Evolutionary conservation across 2,797 vertebrate species (phyloP).

Genomic region (Eupleurogrammus muticus): DNA sequence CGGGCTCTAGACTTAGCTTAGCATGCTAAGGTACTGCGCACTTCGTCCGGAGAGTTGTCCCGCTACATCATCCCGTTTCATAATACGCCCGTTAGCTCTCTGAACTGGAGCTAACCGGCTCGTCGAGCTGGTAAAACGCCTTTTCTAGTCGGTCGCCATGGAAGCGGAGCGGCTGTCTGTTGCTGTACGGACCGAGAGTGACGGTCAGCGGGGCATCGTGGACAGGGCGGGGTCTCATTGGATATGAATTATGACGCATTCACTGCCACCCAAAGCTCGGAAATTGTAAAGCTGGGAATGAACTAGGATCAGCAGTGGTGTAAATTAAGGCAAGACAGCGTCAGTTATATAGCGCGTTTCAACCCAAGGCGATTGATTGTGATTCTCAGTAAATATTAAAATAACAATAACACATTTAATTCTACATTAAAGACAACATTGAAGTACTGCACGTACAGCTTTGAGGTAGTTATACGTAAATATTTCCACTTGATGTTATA

Average conservation of each 20-base stretch:
- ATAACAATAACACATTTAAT: too few species aligned
- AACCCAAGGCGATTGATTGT: too few species aligned
- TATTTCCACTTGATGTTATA: too few species aligned
- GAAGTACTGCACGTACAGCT: too few species aligned
- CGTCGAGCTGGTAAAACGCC: constrained; percentile 23
- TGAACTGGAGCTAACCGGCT: constrained; percentile 57
- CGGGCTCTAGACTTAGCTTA: constrained; percentile 58
- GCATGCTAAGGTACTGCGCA: constrained; percentile 65
- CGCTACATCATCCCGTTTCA: constrained; percentile 71
- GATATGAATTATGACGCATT: constrained; percentile 79
- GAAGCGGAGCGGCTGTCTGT: constrained; percentile 52
- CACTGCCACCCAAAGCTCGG: constrained; percentile 18
- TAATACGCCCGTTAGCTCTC: constrained; percentile 54
- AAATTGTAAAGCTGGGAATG: constrained; percentile 11
- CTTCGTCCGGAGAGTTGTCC: constrained; percentile 55
- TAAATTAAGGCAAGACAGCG: too few species aligned
- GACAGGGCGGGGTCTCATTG: constrained; percentile 80
- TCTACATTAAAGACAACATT: too few species aligned
- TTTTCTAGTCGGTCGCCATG: constrained; percentile 49
- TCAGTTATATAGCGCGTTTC: too few species aligned
- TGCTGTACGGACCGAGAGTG: constrained; percentile 39
- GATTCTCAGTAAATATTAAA: too few species aligned
- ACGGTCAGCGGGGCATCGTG: constrained; percentile 55
- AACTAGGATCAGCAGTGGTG: too few species aligned
- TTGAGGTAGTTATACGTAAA: too few species aligned